These are phyloP conservation scores for Tubulanus polymorphus DNA, from an alignment of 2,888 invertebrate species.

Conservation along the genomic window DNA sequence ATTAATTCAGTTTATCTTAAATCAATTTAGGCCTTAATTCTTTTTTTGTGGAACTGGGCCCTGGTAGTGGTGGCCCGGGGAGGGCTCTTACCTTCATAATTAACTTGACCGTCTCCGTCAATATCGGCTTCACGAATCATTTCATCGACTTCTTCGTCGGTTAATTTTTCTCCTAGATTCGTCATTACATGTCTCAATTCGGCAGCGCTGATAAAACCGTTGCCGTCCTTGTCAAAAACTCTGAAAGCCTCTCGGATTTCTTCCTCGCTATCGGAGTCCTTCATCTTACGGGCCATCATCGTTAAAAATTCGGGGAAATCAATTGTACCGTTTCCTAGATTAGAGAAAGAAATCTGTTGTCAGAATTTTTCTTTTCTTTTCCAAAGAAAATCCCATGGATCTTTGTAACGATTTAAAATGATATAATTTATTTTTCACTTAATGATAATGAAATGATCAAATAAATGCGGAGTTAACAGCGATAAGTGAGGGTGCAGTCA, in stretches of 20 bases:
- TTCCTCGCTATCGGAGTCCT: background rate
- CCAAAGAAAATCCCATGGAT: no score
- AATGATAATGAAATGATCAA: no score
- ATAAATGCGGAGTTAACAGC: no score
- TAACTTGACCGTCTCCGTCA: constrained; percentile 9
- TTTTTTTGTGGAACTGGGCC: no score
- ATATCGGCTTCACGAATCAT: constrained; percentile 8
- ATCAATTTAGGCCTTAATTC: no score
- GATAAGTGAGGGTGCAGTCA: no score
- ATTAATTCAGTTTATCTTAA: no score
- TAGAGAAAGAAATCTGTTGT: no score
- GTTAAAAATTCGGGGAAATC: constrained; percentile 8
- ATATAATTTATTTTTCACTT: no score
- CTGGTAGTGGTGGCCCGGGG: no score
- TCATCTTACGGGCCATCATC: constrained; percentile 7
- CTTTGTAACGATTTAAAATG: no score
- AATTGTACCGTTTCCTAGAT: constrained; percentile 10
- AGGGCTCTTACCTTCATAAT: constrained; percentile 6
- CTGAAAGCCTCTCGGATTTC: constrained; percentile 7
- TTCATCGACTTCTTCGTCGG: constrained; percentile 8
- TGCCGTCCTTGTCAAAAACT: constrained; percentile 10
- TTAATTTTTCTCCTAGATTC: constrained; percentile 3
- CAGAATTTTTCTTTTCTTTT: no score
- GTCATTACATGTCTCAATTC: constrained; percentile 7
- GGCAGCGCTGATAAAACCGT: constrained; percentile 6